These are phyloP conservation scores for Lutraria lutraria DNA, from an alignment of 2,888 invertebrate species.

Conservation along the genomic window DNA sequence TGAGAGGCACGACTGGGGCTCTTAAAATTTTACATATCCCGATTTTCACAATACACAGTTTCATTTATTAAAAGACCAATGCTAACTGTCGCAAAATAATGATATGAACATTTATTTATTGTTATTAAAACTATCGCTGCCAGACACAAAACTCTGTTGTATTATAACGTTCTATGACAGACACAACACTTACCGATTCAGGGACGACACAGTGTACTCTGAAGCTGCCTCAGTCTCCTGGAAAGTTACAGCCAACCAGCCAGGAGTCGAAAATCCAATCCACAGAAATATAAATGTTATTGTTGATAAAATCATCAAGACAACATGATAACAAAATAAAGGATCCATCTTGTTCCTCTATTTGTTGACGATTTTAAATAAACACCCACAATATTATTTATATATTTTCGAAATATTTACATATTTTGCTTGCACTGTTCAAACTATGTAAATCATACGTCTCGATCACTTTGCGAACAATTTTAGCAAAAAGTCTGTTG, in stretches of 20 bases:
- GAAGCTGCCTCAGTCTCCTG: conserved; percentile 49
- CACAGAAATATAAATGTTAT: conserved; percentile 53
- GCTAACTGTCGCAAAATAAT: no score
- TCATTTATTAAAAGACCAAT: no score
- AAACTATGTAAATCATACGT: not conserved
- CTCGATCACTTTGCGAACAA: not conserved
- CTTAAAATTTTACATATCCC: no score
- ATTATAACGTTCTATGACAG: no score
- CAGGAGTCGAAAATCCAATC: conserved; percentile 60
- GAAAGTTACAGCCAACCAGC: conserved; percentile 65
- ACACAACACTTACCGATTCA: conserved; percentile 56
- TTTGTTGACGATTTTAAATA: not conserved
- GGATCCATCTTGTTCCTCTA: conserved; percentile 48
- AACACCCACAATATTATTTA: not conserved
- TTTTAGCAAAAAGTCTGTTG: not conserved
- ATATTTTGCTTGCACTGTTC: not conserved
- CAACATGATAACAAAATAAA: conserved; percentile 63
- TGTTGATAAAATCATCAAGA: conserved; percentile 58
- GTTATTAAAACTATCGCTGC: no score
- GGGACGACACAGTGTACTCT: conserved; percentile 60
- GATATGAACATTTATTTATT: no score
- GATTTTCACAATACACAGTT: no score
- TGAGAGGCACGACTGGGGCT: no score
- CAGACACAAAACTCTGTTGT: no score
- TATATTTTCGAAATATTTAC: not conserved